phyloP scores from a whole-genome alignment of 1,140 invertebrate species.

The Anagrus nilaparvatae region DNA sequence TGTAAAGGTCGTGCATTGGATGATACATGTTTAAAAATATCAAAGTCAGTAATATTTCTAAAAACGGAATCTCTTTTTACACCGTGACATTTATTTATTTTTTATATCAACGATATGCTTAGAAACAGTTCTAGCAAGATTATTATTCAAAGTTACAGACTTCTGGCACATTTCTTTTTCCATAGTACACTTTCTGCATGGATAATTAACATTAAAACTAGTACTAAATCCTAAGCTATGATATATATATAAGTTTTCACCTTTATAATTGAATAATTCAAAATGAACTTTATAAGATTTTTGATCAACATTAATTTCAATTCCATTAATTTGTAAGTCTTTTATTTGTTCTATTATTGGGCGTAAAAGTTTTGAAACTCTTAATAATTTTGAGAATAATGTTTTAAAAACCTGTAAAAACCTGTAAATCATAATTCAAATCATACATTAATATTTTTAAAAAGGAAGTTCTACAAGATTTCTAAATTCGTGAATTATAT shows the following conservation, averaged over 20 bases:
- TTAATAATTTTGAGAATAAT: constrained; percentile 6
- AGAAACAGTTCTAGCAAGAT: constrained; percentile 11
- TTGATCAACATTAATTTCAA: constrained; percentile 12
- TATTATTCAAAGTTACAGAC: constrained; percentile 7
- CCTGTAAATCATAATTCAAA: constrained; percentile 4
- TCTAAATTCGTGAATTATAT: constrained; percentile 3
- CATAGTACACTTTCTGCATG: constrained; percentile 13
- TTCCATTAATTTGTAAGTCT: constrained; percentile 13
- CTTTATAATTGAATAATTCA: constrained; percentile 13
- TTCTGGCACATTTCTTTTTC: constrained; percentile 1
- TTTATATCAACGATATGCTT: constrained; percentile 13
- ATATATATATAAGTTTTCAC: constrained; percentile 18
- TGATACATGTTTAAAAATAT: constrained; percentile 12
- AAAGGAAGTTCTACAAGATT: not conserved
- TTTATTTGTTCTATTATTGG: constrained; percentile 10
- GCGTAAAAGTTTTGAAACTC: no score
- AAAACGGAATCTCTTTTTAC: constrained; percentile 15
- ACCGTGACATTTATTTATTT: constrained; percentile 5
- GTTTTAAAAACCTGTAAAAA: constrained; percentile 2
- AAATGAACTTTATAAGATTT: constrained; percentile 14
- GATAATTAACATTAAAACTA: constrained; percentile 13
- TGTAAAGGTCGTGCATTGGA: constrained; percentile 18
- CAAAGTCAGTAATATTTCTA: constrained; percentile 17
- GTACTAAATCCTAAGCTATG: constrained; percentile 13
- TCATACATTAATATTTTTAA: not conserved